Base-by-base conservation (phyloP, 2,797 vertebrate species). In the Mus spretus region DNA sequence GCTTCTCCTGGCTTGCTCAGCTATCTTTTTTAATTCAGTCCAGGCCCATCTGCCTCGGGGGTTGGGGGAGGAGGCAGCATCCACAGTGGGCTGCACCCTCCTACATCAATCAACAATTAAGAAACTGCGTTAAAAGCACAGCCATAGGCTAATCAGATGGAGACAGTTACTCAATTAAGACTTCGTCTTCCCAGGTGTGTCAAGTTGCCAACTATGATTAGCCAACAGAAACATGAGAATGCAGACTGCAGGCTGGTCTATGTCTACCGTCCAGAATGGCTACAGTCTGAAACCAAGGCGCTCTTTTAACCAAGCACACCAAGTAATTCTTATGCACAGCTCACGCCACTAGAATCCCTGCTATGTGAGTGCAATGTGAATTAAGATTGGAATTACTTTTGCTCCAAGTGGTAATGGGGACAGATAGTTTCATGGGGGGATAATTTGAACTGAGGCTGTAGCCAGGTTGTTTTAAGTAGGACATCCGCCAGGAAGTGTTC, bases 381-480 rank as follows among this genome's bases (percentile, higher is more conserved):
- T 74, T 90, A 28, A 81, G 83, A 89, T 8, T 44, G 37, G 72
- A 82, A 77, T 67, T 81, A 11, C 20, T 83, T 93, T 89, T 15
- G 57, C n/a, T 40, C 44, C 31, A 14, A 47, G 37, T 59, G 47
- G 47, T 40, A 57, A 44, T 53, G 31, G 37, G 57, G 34, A 37
- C 44, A 8, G 86, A 91, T 24, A 15, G 22, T 82, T 59, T 80
- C 70, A 20, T 44, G 37, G 9, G 70, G 90, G 24, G 10, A 82
- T 70, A 84, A 72, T 83, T 59, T 67, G 90, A 94, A 96, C 15
- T 10, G 34, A 93, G 79, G 47, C 26, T 55, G 89, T 37, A 55
- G 53, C 70, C 75, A 10, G 20, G 24, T n/a, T 91, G 89, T 95
- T n/a, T 74, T 92, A 28, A 44, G 11, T 31, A 26, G 63, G 65